Evolutionary conservation across 2,797 vertebrate species (phyloP), one percentile per base, ranked within the genome.

Genomic region (Odontamblyopus lacepedii): DNA sequence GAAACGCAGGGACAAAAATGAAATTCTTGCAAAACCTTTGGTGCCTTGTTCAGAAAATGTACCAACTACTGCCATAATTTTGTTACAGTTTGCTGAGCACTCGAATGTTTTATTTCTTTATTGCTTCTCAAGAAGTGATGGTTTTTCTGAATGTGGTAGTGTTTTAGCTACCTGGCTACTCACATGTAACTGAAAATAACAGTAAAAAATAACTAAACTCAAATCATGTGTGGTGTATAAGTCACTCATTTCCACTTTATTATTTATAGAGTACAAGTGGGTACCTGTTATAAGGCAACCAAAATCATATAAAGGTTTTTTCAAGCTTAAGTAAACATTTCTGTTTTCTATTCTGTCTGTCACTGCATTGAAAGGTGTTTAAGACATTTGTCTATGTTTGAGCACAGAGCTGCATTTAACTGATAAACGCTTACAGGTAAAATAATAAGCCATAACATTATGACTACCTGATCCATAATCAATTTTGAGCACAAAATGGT

Each of bases 141-240:
- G 78, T 91, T 83, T 79, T 95, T 95, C 85, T 94, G 90, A 74
- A 87, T 85, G 78, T 23, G 94, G 97, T 96, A 96, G 96, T 95
- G 96, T 99, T 99, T 97, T 99, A 99, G 95, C 96, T 97, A 96
- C 97, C 95, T 80, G 89, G 88, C 89, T 88, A 92, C 83, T 90
- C 88, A 92, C 91, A 80, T 94, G 92, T 94, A 93, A 91, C 85
- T 87, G 88, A 93, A 94, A 92, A 91, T 72, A 90, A 87, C 75
- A 87, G 80, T 75, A 86, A 87, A 89, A 77, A 84, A 81, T 29
- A 51, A 62, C 63, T 57, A 83, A 85, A 84, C 73, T 23, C 32
- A 79, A 69, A 77, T 41, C 26, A 83, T 86, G 69, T 84, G 69
- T 69, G 78, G 79, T 50, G 88, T 84, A 78, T 6, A 29, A 15